Evolutionary conservation across 1,140 invertebrate genomes (phyloP), one percentile per base, ranked within the genome.

Genomic region (Micrasema longulum): DNA sequence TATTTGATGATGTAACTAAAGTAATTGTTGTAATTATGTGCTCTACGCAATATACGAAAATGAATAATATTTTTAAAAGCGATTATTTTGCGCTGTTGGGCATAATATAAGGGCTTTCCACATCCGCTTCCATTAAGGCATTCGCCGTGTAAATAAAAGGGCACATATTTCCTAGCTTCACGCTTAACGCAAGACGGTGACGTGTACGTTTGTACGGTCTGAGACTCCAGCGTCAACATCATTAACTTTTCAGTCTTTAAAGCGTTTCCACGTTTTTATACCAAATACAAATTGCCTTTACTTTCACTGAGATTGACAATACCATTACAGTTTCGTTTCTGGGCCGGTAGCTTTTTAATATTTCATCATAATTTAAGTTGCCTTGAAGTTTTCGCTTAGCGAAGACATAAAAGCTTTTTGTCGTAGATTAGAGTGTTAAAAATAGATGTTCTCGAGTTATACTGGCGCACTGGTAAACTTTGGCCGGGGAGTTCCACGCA

Each of bases 361-460:
- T 71, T 74, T 71, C 66, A 71, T 68, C 73, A 74, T 74, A 74
- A 74, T 74, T 74, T 71, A 65, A 74, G 69, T 71, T 74, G 36
- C 45, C 52, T 10, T 23, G 20, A 68, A 72, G 64, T 68, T 68
- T 67, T 50, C 53, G 18, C 62, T 55, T 50, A 60, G 35, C 60
- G 38, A 45, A 64, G 50, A 63, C 63, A 52, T 71, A 55, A 71
- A 64, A 71, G 63, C 63, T 71, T 71, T 71, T 50, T 45, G 67
- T 45, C 36, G 67, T 69, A 60, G 67, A 41, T 69, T 41, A 22
- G 53, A 60, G 52, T 60, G 50, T 69, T 60, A 60, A 60, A 69
- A 69, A 69, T 48, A 69, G 36, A 60, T 69, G 67, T 12, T 53
- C 36, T 22, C 31, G 14, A 23, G 43, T 10, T 11, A 18, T 23